Conservation (phyloP, 2,797 vertebrate genomes). For the Eidolon dupreanum region DNA sequence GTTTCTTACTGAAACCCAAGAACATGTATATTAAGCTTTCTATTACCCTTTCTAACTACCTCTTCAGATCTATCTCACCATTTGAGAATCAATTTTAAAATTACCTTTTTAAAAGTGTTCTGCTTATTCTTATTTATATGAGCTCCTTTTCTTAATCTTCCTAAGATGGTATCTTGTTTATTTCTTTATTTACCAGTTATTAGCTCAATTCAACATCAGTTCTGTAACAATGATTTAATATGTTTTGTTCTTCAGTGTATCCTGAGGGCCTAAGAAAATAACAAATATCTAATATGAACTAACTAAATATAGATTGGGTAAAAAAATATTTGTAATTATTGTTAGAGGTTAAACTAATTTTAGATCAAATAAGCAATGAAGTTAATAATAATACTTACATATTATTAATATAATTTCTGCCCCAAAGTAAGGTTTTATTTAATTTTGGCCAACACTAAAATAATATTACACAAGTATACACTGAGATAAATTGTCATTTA, state of each 20-base stretch:
- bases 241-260: background rate
- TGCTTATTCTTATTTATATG: background rate
- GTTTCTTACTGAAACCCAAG: background rate
- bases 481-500: background rate
- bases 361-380: background rate
- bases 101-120: background rate
- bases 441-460: background rate
- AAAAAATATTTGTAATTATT: background rate
- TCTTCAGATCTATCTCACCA: background rate
- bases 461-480: background rate
- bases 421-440: background rate
- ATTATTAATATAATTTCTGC: background rate
- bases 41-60: background rate
- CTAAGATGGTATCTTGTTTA: background rate
- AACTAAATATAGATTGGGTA: background rate
- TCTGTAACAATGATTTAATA: background rate
- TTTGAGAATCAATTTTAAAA: background rate
- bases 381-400: background rate
- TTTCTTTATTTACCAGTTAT: background rate
- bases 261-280: background rate
- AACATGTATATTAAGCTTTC: background rate
- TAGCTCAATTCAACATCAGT: background rate
- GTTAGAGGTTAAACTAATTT: background rate
- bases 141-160: background rate
- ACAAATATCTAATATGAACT: background rate